phyloP scores from a whole-genome alignment of 2,888 invertebrate species.

The Epiperipatus broadwayi region DNA sequence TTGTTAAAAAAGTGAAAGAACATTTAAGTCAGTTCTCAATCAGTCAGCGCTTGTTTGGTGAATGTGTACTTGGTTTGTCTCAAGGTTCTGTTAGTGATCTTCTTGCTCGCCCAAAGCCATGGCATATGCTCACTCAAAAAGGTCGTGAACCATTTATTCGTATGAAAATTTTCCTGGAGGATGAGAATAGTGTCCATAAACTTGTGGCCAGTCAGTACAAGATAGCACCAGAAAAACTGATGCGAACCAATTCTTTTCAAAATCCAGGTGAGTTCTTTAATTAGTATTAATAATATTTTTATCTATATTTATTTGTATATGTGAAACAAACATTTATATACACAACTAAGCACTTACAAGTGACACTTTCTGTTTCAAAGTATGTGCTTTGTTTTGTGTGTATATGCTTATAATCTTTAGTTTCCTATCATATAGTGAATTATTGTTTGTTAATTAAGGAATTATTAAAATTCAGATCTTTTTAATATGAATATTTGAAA shows the following conservation, averaged over 20 bases:
- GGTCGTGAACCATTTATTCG: constrained; percentile 89
- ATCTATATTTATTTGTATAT: too few species aligned
- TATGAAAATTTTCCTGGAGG: constrained; percentile 94
- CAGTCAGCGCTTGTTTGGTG: constrained; percentile 92
- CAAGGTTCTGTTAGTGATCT: constrained; percentile 96
- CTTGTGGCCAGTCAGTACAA: constrained; percentile 91
- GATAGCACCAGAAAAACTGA: constrained; percentile 88
- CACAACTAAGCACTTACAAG: too few species aligned
- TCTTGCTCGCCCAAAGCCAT: constrained; percentile 88
- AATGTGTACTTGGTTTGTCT: constrained; percentile 84
- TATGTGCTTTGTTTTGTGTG: too few species aligned
- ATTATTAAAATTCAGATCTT: too few species aligned
- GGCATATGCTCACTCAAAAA: constrained; percentile 90
- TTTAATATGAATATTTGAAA: too few species aligned
- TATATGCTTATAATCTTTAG: too few species aligned
- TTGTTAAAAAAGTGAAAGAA: constrained; percentile 87
- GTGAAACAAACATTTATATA: too few species aligned
- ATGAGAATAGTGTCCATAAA: constrained; percentile 84
- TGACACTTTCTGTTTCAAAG: neutral
- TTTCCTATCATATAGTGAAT: too few species aligned
- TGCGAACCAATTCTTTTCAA: constrained; percentile 51
- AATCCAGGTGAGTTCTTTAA: too few species aligned
- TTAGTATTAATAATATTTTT: too few species aligned
- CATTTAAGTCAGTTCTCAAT: constrained; percentile 86
- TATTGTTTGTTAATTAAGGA: too few species aligned